Evolutionary conservation across 2,797 vertebrate species (phyloP), one percentile per base, ranked within the genome.

Genomic region (Eulemur albifrons): DNA sequence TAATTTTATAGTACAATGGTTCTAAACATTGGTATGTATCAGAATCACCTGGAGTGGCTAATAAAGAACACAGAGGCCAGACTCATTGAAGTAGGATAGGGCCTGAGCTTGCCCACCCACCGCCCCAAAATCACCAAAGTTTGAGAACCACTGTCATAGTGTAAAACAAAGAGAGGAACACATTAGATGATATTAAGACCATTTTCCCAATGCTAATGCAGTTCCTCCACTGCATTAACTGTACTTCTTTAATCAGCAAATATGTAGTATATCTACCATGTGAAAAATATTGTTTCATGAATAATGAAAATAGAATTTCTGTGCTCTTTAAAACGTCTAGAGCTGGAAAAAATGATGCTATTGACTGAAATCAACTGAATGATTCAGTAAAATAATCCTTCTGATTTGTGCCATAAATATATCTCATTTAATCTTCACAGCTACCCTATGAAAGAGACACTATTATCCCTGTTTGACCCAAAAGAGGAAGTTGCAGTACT

Each of bases 241-340:
- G 9, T 70, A 69, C 27, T 30, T 95, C 43, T 72, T 43, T 81
- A 92, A 73, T 81, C 23, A 86, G n/a, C 59, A 80, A 83, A 50
- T 94, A 80, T 80, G 50, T 54, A 65, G 30, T 76, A 15, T 18
- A 52, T 79, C 73, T 86, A 80, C 57, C 25, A 23, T 67, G 17
- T 87, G 72, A 65, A 94, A 92, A 73, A 75, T 45, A 35, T 12
- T 84, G 52, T 67, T 25, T 48, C 7, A 35, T 45, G 21, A 88
- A 40, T 87, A 93, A 9, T 86, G 67, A 81, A 97, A 84, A 88
- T 83, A 9, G 32, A 50, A 85, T 95, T 84, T 90, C 86, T 88
- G 70, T 67, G 25, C n/a, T 80, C 8, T 50, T 94, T 80, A n/a
- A 82, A 90, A 85, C 52, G 75, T 90, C 52, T 80, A 81, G n/a